Base-by-base conservation (phyloP, 1,140 invertebrate species). In the Papilio xuthus region DNA sequence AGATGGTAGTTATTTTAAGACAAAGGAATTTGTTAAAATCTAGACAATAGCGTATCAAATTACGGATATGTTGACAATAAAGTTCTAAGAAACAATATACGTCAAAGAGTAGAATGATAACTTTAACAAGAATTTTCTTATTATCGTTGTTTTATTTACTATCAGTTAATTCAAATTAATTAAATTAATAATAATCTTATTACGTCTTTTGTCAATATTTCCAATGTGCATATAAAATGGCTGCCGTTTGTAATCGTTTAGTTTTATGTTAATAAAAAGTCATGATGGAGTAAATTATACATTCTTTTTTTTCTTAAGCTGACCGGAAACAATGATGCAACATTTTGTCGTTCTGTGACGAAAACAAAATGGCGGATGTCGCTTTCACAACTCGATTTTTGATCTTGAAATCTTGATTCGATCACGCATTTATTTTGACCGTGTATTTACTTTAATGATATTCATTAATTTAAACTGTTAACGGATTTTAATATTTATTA, bases 361-460 rank as follows among this genome's bases (percentile, higher is more conserved):
- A 60, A 60, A 60, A 23, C 56, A 60, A 60, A 60, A 60, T 60
- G 56, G 56, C 56, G 56, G 56, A 60, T 60, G 56, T 13, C 56
- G 56, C 56, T 60, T 60, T 60, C 56, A 60, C 56, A 60, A 60
- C 20, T 26, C 53, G 20, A 60, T 60, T 23, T 23, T 60, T 60
- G 53, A 60, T 60, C 53, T 60, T 60, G 53, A 60, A 60, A 23
- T 60, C 53, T 60, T n/a, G 53, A 60, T 60, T 60, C 20, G 44
- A 47, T 23, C 20, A 60, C 20, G 53, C 53, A n/a, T 20, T 26
- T n/a, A 60, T 60, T 60, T 60, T 26, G 53, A 60, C 7, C 53
- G 53, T 60, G 7, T 23, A 60, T 8, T 3, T 60, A 60, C 53
- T 12, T 60, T 60, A 60, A 60, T 23, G 20, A 23, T 60, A 60